phyloP scores from a whole-genome alignment of 2,888 invertebrate species.

The Schizaphis graminum region DNA sequence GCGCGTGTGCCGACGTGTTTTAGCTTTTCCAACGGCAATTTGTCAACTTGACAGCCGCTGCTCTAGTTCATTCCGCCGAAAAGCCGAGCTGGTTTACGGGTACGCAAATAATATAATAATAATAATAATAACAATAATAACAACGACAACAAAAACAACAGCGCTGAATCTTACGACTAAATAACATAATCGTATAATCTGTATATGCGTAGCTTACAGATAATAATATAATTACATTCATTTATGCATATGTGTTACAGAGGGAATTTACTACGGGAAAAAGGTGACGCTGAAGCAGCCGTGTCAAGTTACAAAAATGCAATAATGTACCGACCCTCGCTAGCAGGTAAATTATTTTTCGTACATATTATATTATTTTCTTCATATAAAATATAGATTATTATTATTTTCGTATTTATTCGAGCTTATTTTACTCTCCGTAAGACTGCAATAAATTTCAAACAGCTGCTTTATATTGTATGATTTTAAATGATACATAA shows the following conservation, averaged over 20 bases:
- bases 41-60: slow-evolving; percentile 64
- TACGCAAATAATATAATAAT: background rate
- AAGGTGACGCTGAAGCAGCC: slow-evolving; percentile 88
- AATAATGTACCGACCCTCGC: slow-evolving; percentile 91
- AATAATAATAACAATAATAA: background rate
- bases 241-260: slow-evolving; percentile 76
- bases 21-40: slow-evolving; percentile 59
- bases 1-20: background rate
- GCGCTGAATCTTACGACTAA: background rate
- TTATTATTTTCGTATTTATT: background rate
- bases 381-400: background rate
- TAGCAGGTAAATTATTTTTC: slow-evolving; percentile 78
- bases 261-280: slow-evolving; percentile 91
- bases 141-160: background rate
- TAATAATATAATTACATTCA: background rate
- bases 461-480: background rate
- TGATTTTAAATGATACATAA: background rate
- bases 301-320: slow-evolving; percentile 92
- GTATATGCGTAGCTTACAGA: no score
- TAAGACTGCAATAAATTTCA: background rate
- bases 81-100: slow-evolving; percentile 39
- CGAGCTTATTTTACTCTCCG: background rate
- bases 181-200: background rate
- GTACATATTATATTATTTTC: background rate
- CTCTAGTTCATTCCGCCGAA: slow-evolving; percentile 44